Evolutionary conservation across 2,113 vertebrate genomes (phyloP).

Genomic region (Anas platyrhynchos): DNA sequence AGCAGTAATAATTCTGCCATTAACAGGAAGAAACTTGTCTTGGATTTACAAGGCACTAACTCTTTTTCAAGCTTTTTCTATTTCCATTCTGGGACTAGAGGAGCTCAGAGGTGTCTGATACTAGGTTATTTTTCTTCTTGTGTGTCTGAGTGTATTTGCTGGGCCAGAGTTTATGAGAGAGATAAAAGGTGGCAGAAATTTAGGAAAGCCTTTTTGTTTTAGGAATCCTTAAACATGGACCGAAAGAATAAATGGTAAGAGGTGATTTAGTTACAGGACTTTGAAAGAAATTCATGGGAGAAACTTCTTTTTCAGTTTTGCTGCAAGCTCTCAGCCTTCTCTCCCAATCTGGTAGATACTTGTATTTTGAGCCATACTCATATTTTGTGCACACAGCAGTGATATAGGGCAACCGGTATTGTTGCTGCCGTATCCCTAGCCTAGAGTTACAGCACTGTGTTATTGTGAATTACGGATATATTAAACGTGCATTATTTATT

Average conservation of each 20-base stretch:
- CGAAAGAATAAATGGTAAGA: background rate
- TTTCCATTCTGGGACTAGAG: background rate
- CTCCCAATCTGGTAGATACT: background rate
- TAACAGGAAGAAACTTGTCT: conserved; percentile 22
- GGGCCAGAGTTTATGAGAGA: conserved; percentile 1
- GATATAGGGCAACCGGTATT: background rate
- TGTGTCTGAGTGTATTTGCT: background rate
- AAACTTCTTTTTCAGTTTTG: background rate
- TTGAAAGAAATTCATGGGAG: background rate
- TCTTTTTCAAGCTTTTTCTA: background rate
- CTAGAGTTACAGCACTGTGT: background rate
- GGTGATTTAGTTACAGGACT: background rate
- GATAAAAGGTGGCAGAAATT: conserved; percentile 1
- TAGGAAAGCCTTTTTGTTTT: conserved; percentile 6
- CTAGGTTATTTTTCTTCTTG: background rate
- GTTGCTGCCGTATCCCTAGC: background rate
- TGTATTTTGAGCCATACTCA: background rate
- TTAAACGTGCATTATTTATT: background rate
- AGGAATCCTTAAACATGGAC: background rate
- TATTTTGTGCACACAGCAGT: background rate
- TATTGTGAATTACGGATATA: background rate
- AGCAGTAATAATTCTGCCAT: conserved; percentile 31
- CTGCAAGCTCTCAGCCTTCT: background rate
- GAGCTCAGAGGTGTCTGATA: background rate
- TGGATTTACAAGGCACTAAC: background rate